A percentile compares a stretch with the other conserved stretches of the same genome.
Evolutionary conservation across 2,888 invertebrate genomes (phyloP).

Genomic region (Drosophila kambysellisi): DNA sequence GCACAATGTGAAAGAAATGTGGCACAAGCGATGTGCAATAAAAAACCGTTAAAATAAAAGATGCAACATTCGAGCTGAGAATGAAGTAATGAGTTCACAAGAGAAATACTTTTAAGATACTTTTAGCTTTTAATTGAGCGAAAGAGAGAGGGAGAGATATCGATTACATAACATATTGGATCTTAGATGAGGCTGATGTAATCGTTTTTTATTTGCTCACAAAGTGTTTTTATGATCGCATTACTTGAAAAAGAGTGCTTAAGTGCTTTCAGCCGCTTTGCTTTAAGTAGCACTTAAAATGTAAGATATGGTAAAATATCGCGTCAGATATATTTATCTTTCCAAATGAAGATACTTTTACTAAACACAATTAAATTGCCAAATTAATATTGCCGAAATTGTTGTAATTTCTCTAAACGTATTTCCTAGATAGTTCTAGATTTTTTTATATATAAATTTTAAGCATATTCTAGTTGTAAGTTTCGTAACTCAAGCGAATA

Average conservation of each 20-base stretch:
- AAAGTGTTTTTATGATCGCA: conserved; percentile 19
- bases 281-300: conserved; percentile 1
- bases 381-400: background rate
- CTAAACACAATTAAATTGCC: background rate
- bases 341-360: background rate
- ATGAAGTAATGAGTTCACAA: background rate
- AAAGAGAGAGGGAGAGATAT: background rate
- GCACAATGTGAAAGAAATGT: conserved; percentile 29
- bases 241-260: conserved; percentile 4
- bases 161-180: conserved; percentile 12
- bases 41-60: conserved; percentile 22
- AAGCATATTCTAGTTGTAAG: background rate
- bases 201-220: conserved; percentile 7
- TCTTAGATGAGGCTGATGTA: conserved; percentile 10
- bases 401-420: background rate
- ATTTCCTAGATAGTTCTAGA: background rate
- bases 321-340: background rate
- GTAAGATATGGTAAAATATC: background rate
- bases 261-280: conserved; percentile 9
- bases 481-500: background rate
- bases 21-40: conserved; percentile 37
- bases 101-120: background rate
- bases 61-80: conserved; percentile 8
- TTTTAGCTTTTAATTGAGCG: background rate
- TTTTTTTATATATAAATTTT: background rate